Evolutionary conservation across 2,113 vertebrate species (phyloP).

Genomic region (Dryoscopus gambensis): DNA sequence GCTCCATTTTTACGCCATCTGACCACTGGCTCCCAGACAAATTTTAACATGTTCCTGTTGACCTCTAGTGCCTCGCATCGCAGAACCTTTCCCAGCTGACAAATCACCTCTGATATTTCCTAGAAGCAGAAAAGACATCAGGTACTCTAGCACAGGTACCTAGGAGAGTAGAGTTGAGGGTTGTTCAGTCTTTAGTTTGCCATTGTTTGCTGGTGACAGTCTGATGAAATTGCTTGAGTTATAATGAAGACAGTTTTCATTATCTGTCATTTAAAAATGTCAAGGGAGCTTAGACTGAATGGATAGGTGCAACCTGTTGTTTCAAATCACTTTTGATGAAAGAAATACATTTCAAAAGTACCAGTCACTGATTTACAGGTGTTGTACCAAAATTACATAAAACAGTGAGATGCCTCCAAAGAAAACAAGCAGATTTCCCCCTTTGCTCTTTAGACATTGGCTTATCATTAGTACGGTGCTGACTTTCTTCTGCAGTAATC

Average conservation of each 20-base stretch:
- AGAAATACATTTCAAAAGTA: constrained; percentile 41
- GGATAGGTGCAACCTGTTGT: constrained; percentile 53
- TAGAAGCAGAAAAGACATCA: neutral
- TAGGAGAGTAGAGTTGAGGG: neutral
- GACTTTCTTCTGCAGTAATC: neutral
- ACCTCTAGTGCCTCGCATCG: neutral
- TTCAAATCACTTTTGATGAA: constrained; percentile 47
- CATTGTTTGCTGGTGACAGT: constrained; percentile 60
- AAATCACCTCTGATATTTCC: neutral
- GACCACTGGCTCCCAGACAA: neutral
- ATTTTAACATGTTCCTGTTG: neutral
- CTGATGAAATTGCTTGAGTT: constrained; percentile 48
- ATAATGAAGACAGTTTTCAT: constrained; percentile 64
- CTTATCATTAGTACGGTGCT: neutral
- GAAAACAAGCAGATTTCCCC: constrained; percentile 20
- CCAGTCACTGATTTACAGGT: constrained; percentile 36
- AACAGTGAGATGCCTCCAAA: constrained; percentile 28
- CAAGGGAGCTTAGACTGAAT: constrained; percentile 44
- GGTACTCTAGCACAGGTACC: neutral
- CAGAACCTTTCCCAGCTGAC: neutral
- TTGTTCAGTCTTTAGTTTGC: constrained; percentile 39
- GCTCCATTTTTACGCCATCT: neutral
- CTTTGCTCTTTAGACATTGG: neutral
- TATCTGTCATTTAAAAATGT: constrained; percentile 60
- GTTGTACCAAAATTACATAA: constrained; percentile 25